Evolutionary conservation across 2,888 invertebrate genomes (phyloP).

Genomic region (Apantesis nais): DNA sequence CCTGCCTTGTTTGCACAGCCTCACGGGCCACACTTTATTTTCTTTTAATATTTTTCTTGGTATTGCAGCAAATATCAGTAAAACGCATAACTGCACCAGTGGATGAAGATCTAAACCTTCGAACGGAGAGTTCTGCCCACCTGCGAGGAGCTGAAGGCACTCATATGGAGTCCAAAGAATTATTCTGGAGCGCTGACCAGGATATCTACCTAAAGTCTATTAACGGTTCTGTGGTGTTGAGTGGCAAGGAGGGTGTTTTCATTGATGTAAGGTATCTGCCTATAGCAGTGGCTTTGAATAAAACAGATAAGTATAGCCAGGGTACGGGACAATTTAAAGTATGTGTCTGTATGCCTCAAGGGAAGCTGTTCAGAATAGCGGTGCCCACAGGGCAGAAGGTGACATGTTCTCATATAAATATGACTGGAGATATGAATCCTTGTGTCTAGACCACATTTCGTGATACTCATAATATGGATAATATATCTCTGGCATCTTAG

Average conservation of each 20-base stretch:
- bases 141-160: conserved; percentile 93
- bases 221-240: conserved; percentile 90
- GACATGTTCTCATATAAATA: conserved; percentile 87
- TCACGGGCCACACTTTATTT: not conserved
- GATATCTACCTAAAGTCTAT: conserved; percentile 91
- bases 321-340: conserved; percentile 90
- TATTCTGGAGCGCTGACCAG: conserved; percentile 91
- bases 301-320: conserved; percentile 55
- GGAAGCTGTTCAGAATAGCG: conserved; percentile 92
- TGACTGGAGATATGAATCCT: conserved; percentile 87
- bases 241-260: conserved; percentile 89
- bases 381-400: conserved; percentile 86
- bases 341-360: conserved; percentile 96
- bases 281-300: conserved; percentile 81
- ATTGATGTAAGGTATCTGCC: conserved; percentile 91
- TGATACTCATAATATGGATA: not conserved
- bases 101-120: conserved; percentile 87
- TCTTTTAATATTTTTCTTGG: not conserved
- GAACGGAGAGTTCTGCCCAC: conserved; percentile 88
- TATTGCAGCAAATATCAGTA: conserved; percentile 86
- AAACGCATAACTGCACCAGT: conserved; percentile 91
- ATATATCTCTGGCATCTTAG: not conserved
- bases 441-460: conserved; percentile 78
- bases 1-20: too few relatives aligned
- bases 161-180: conserved; percentile 88